Evolutionary conservation across 2,888 invertebrate species (phyloP), one percentile per base, ranked within the genome.

Genomic region (Stictocephala bisonia): DNA sequence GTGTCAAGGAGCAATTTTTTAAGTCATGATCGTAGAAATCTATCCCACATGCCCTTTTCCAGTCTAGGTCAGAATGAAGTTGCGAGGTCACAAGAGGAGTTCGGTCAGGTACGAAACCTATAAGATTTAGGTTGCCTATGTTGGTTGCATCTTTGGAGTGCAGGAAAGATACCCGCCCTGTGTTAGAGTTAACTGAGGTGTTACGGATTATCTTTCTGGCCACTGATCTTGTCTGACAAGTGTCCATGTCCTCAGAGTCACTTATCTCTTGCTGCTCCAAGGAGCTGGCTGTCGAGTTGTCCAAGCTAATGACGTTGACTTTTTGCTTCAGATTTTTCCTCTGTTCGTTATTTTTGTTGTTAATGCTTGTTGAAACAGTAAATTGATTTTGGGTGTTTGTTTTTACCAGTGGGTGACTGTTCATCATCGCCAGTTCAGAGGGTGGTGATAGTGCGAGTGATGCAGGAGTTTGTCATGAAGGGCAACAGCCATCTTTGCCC

Each of bases 211-310:
- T 44, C 44, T 15, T 44, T 44, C 44, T 44, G 15, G 15, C 44
- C 15, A 44, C 44, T 44, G 44, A 11, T 44, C 44, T 44, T 44
- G 44, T 44, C 44, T 44, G 44, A 15, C 44, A 44, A 11, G 44
- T 44, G 44, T n/a, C 44, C 44, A 44, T 44, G 44, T 44, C 44
- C 44, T n/a, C 44, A 11, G 7, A 11, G 15, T 44, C 15, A 15
- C 44, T 44, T 44, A 44, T 44, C 44, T 44, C 44, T 44, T 44
- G 44, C 15, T 44, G 44, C 44, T 44, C 44, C n/a, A n/a, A 44
- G 15, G 44, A 44, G 44, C 15, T 15, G 44, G 15, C 44, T 44
- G 44, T 44, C 9, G 44, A 15, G 7, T 44, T 44, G 44, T 44
- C 44, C 44, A 44, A 15, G 9, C 15, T n/a, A 15, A 44, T 44